Conservation (phyloP, 2,797 vertebrate species). For the Channa striata region DNA sequence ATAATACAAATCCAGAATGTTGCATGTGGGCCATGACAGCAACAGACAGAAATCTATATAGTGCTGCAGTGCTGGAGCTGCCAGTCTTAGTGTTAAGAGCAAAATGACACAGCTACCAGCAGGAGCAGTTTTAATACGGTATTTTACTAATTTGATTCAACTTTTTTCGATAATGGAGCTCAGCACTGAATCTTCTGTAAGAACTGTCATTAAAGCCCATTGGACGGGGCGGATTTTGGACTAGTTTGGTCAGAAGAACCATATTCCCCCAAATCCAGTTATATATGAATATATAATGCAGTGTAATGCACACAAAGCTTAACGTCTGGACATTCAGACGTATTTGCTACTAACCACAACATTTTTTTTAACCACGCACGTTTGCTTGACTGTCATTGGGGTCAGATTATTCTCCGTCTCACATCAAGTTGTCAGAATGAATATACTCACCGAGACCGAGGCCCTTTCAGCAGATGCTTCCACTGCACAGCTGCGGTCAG, state of each 20-base stretch:
- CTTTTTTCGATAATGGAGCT: too few relatives aligned
- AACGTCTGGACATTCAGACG: not conserved
- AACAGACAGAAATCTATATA: not conserved
- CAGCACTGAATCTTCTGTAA: too few relatives aligned
- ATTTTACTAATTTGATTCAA: too few relatives aligned
- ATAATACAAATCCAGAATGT: too few relatives aligned
- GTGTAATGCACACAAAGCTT: too few relatives aligned
- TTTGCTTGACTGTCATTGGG: not conserved
- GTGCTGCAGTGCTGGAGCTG: not conserved
- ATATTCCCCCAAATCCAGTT: not conserved
- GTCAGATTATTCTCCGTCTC: not conserved
- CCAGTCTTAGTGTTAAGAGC: not conserved
- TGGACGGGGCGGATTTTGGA: not conserved
- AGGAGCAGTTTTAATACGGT: too few relatives aligned
- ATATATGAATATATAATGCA: not conserved
- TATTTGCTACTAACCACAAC: too few relatives aligned
- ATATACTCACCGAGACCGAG: constrained; percentile 5
- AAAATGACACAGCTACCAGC: constrained; percentile 3
- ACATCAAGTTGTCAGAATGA: not conserved
- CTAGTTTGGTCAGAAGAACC: not conserved
- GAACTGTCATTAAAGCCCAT: too few relatives aligned
- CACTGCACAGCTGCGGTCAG: constrained; percentile 34
- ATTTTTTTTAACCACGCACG: too few relatives aligned
- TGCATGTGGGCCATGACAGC: not conserved
- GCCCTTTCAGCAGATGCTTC: constrained; percentile 16